Base-by-base conservation (phyloP, 1,140 invertebrate species). In the Pissodes strobi region DNA sequence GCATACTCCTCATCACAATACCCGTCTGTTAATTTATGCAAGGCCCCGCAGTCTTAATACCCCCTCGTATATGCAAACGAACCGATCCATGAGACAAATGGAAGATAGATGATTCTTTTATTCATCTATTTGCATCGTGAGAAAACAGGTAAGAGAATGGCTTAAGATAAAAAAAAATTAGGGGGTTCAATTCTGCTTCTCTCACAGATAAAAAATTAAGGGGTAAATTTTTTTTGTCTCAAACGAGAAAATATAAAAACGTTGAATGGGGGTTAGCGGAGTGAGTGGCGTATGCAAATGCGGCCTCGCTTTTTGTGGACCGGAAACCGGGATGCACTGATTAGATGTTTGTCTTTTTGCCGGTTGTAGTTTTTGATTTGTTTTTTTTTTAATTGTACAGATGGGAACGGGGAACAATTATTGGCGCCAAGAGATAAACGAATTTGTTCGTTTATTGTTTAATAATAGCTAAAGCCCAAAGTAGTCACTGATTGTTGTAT, bases 71-170 rank as follows among this genome's bases (percentile, higher is more conserved):
- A 53, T 58, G 52, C 55, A 63, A 61, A 66, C 25, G 45, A 51
- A 58, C 18, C 45, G 34, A 49, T 60, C 55, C 57, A 66, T 62
- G 68, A 71, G 67, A 71, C 69, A 71, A 71, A 71, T 67, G 61
- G 56, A 64, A 68, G 66, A 68, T 68, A 64, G 62, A 68, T 68
- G 66, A 68, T 68, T 21, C 63, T 65, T 52, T 58, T 55, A 58
- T 58, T 55, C 63, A 48, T n/a, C n/a, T n/a, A n/a, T 64, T 61
- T 43, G 55, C 59, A 68, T 68, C 66, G 66, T 68, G 66, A 68
- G 66, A 68, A 68, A 64, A 52, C 61, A 64, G 66, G 61, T 68
- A 64, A 68, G 61, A 68, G 66, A 68, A 68, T 68, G 43, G 61
- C 12, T 18, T 12, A 23, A 64, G 62, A 68, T 59, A 68, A 68